These are phyloP conservation scores for Hyles lineata DNA, from an alignment of 2,888 invertebrate species.

Conservation along the genomic window DNA sequence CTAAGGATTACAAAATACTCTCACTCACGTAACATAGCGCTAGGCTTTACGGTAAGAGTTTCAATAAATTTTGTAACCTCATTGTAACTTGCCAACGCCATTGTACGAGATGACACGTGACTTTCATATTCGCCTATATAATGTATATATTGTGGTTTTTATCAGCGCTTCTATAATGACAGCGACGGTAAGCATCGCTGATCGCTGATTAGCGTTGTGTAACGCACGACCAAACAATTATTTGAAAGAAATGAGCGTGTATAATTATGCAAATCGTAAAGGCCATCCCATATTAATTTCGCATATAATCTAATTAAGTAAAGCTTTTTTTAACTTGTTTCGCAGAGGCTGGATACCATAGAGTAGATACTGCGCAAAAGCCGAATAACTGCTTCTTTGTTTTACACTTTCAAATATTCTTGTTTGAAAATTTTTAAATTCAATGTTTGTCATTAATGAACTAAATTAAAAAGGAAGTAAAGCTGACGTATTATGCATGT, in stretches of 20 bases:
- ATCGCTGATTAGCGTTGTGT: constrained; percentile 40
- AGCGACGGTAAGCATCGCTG: constrained; percentile 34
- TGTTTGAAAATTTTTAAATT: neutral
- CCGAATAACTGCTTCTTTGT: no score
- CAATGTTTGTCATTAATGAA: no score
- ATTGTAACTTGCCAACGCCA: constrained; percentile 51
- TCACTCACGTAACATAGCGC: constrained; percentile 72
- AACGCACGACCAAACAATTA: constrained; percentile 28
- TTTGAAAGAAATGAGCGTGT: constrained; percentile 5
- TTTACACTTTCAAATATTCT: neutral
- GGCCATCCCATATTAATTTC: constrained; percentile 13
- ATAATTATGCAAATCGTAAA: constrained; percentile 26
- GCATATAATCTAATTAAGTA: constrained; percentile 20
- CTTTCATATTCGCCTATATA: constrained; percentile 51
- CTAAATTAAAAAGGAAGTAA: no score
- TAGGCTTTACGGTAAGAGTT: constrained; percentile 58
- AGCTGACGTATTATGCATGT: no score
- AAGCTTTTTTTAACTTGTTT: constrained; percentile 12
- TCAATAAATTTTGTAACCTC: constrained; percentile 63
- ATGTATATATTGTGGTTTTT: constrained; percentile 50
- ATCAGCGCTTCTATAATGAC: constrained; percentile 43
- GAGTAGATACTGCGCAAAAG: neutral
- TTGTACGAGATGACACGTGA: constrained; percentile 53
- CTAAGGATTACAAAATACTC: constrained; percentile 80
- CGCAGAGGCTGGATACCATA: neutral